A percentile compares a stretch with the other conserved stretches of the same genome.
These are phyloP conservation scores for Tursiops truncatus DNA, from an alignment of 2,113 vertebrate species.

Conservation along the genomic window DNA sequence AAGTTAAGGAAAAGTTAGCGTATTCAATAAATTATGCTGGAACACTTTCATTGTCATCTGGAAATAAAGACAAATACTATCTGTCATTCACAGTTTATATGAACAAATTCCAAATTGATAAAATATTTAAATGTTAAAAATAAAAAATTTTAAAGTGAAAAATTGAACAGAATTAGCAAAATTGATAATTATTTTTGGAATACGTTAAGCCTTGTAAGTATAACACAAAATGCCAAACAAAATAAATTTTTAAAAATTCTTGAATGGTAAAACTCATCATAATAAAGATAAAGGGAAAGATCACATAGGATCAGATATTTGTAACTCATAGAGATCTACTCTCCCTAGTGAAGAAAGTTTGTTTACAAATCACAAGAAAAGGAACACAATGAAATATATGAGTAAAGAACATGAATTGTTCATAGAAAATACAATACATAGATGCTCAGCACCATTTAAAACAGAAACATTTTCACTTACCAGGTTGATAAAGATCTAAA, in stretches of 20 bases:
- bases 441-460: neutral
- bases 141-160: neutral
- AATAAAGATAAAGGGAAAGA: neutral
- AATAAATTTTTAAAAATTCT: neutral
- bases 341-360: neutral
- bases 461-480: neutral
- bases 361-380: neutral
- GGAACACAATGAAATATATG: neutral
- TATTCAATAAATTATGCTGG: neutral
- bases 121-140: neutral
- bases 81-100: neutral
- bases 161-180: neutral
- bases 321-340: neutral
- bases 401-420: neutral
- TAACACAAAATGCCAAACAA: neutral
- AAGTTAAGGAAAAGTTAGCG: neutral
- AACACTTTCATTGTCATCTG: neutral
- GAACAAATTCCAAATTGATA: neutral
- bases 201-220: neutral
- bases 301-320: neutral
- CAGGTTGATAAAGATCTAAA: neutral
- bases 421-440: neutral
- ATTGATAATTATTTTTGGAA: neutral
- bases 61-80: neutral
- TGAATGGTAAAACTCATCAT: neutral